These are phyloP conservation scores for Ochotona curzoniae DNA, from an alignment of 2,113 vertebrate species.

Conservation along the genomic window DNA sequence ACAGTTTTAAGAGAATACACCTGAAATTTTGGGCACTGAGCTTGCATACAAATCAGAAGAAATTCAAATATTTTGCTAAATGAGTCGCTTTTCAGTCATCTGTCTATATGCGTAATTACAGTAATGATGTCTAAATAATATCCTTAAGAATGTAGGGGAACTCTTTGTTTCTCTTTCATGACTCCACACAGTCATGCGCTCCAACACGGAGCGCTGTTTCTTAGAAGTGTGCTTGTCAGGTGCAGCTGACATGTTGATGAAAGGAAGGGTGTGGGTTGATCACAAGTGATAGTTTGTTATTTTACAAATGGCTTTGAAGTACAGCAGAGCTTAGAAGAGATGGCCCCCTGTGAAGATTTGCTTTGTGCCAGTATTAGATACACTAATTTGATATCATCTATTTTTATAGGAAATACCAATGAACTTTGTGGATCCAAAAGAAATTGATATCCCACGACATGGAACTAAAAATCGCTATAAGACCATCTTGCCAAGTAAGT, in stretches of 20 bases:
- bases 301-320: conserved; percentile 84
- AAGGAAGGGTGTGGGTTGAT: conserved; percentile 84
- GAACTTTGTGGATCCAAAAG: conserved; percentile 98
- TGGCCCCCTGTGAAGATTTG: conserved; percentile 81
- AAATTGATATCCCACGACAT: conserved; percentile 95
- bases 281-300: conserved; percentile 79
- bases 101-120: background rate
- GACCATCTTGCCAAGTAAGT: conserved; percentile 99
- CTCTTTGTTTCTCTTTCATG: conserved; percentile 61
- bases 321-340: conserved; percentile 74
- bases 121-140: background rate
- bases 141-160: conserved; percentile 45
- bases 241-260: conserved; percentile 77
- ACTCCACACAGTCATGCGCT: conserved; percentile 59
- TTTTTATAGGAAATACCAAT: conserved; percentile 96
- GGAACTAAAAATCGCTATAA: conserved; percentile 98
- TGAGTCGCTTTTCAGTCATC: background rate
- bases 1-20: background rate
- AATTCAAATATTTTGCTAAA: background rate
- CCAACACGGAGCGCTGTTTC: conserved; percentile 70
- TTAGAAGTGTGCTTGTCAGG: conserved; percentile 74
- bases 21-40: background rate
- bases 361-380: conserved; percentile 80
- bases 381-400: conserved; percentile 80
- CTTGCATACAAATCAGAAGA: background rate